Base-by-base conservation (phyloP, 2,888 invertebrate species). In the Drosophila hamatofila region DNA sequence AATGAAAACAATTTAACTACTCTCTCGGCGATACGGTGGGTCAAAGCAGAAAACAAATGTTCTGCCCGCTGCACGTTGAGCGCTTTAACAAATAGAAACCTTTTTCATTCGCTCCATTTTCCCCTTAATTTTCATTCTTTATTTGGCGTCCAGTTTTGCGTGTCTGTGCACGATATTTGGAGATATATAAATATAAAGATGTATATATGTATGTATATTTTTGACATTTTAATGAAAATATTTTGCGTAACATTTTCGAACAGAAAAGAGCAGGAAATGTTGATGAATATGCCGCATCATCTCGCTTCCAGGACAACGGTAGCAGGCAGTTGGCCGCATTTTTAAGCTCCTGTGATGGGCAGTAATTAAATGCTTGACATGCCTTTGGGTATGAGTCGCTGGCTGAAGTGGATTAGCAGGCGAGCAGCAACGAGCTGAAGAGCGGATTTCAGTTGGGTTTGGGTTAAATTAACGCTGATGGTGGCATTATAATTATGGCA, bases 1-100 rank as follows among this genome's bases (percentile, higher is more conserved):
- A 88, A 87, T 88, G 87, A 82, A 88, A 87, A 87, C 89, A 87
- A 88, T 88, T 87, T 87, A 87, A 87, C 87, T 82, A 87, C 87
- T 85, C 87, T 87, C 87, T 77, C 87, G 87, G 84, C 87, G 81
- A 80, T 87, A 77, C 70, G 55, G 55, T 27, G 69, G 55, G 51
- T 39, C 39, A 27, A 39, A 25, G 37, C 54, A 18, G 39, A 33
- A 49, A 33, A 49, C 77, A 61, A 75, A 81, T 60, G 70, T 72
- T 70, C 81, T 61, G 82, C 64, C 60, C 55, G 35, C 44, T 68
- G 57, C 71, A 51, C 62, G 66, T 48, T 67, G 60, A 76, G 76
- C 69, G 73, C 77, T 88, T 86, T 83, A 87, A 83, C 82, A 88
- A 88, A 88, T 86, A 80, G 82, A 84, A 85, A 81, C 81, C 81